Conservation (phyloP, 2,888 invertebrate species). For the Lasius fuliginosus region DNA sequence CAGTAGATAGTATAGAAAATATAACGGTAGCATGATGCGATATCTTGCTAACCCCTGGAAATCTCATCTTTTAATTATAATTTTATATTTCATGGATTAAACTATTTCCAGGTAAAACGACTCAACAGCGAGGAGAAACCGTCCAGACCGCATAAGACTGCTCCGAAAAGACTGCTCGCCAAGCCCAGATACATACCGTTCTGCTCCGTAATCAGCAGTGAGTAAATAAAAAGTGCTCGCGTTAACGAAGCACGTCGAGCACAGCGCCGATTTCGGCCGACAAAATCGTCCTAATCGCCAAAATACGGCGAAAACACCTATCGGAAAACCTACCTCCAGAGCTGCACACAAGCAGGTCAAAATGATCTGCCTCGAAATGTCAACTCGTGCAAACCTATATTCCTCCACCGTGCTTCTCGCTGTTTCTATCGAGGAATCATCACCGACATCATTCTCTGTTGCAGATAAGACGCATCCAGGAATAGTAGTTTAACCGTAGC, state of each 20-base stretch:
- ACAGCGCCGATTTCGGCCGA: constrained; percentile 21
- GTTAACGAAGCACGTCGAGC: constrained; percentile 57
- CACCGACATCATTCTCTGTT: constrained; percentile 78
- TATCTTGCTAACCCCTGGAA: background rate
- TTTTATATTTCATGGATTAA: background rate
- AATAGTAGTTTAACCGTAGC: constrained; percentile 81
- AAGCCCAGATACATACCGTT: constrained; percentile 77
- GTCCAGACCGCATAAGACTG: constrained; percentile 69
- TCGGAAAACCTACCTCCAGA: constrained; percentile 25
- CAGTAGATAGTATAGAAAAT: background rate
- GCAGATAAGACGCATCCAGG: constrained; percentile 82
- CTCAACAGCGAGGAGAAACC: constrained; percentile 74
- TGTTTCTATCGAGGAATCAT: constrained; percentile 55
- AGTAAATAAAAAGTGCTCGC: constrained; percentile 74
- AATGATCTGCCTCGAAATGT: constrained; percentile 46
- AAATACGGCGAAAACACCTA: constrained; percentile 28
- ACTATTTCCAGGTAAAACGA: constrained; percentile 75
- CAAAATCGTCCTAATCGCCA: constrained; percentile 27
- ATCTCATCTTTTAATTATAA: background rate
- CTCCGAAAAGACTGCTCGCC: constrained; percentile 76
- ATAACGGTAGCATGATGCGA: background rate
- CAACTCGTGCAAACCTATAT: constrained; percentile 46
- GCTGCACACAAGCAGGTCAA: constrained; percentile 25
- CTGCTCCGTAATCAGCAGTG: constrained; percentile 80
- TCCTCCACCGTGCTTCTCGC: constrained; percentile 7